Evolutionary conservation across 2,113 vertebrate genomes (phyloP).

Genomic region (Elgaria multicarinata): DNA sequence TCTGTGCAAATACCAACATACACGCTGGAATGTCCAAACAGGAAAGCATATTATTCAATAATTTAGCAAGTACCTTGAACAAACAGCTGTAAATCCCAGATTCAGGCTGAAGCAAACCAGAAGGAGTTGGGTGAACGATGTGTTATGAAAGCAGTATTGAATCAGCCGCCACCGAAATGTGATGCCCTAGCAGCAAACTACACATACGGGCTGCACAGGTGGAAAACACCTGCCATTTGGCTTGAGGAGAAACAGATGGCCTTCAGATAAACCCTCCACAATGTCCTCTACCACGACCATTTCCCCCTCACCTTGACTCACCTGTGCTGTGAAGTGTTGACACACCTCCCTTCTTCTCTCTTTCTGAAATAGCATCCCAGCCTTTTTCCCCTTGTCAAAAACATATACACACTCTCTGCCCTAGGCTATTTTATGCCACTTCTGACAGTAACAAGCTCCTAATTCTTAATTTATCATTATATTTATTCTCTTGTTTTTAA

Average conservation of each 20-base stretch:
- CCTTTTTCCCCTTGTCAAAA: not conserved
- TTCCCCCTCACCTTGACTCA: not conserved
- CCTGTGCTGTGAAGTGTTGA: not conserved
- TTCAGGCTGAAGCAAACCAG: not conserved
- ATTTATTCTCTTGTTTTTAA: not conserved
- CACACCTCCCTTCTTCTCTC: too few species aligned
- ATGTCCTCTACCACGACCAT: not conserved
- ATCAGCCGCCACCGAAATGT: not conserved
- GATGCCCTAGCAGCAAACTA: not conserved
- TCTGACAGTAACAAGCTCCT: not conserved
- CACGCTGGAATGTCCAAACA: not conserved
- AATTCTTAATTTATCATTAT: not conserved
- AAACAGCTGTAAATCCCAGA: constrained; percentile 4
- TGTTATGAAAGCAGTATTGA: constrained; percentile 1
- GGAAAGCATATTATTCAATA: constrained; percentile 14
- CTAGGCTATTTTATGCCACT: not conserved
- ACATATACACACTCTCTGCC: not conserved
- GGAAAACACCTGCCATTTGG: not conserved
- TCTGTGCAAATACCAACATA: not conserved
- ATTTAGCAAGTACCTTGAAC: not conserved
- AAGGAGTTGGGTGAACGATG: not conserved
- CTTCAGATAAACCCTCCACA: not conserved
- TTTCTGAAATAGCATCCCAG: not conserved
- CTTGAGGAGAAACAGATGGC: not conserved
- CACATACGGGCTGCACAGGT: not conserved